A percentile compares a stretch with the other conserved stretches of the same genome.
These are phyloP conservation scores for Zoanthus sociatus DNA, from an alignment of 92 coral and sea anemone species.

Conservation along the genomic window DNA sequence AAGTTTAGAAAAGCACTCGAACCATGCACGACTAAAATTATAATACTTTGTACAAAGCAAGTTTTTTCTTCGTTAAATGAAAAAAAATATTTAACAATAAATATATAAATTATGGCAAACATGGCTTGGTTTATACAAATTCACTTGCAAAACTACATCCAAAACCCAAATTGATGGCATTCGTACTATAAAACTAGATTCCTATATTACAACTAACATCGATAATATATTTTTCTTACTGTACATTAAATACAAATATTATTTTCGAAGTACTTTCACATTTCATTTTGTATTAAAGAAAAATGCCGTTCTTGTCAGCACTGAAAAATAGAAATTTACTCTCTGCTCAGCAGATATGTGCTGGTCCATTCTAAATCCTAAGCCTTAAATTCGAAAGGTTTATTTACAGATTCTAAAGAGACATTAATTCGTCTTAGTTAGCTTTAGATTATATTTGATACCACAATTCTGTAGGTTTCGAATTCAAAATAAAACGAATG, in stretches of 20 bases:
- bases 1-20: no score
- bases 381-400: not conserved
- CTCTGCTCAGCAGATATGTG: not conserved
- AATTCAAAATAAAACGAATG: no score
- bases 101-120: no score
- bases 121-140: no score
- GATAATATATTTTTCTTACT: not conserved
- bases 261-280: not conserved
- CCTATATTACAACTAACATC: not conserved
- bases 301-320: not conserved
- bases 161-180: no score
- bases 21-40: no score
- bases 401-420: not conserved
- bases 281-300: not conserved
- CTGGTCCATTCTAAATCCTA: not conserved
- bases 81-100: no score
- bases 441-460: not conserved
- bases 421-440: not conserved
- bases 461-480: not conserved
- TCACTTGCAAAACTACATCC: no score
- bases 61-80: no score
- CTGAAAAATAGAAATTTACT: not conserved
- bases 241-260: not conserved
- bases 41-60: no score
- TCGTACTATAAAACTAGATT: no score